Evolutionary conservation across 1,140 invertebrate species (phyloP), one percentile per base, ranked within the genome.

Genomic region (Drosophila hydei): DNA sequence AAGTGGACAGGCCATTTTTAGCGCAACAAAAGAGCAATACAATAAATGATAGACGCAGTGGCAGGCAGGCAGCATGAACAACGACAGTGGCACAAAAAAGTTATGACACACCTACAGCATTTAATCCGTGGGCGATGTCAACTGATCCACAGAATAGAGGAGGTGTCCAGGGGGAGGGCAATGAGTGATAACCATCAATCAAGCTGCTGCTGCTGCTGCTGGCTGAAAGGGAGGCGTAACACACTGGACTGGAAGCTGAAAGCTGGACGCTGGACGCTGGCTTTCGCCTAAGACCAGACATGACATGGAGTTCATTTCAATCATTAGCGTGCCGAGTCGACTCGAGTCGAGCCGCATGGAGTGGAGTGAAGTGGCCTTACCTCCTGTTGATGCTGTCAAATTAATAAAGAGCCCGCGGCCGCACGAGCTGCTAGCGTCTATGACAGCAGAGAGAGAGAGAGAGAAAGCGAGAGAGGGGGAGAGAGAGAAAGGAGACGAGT

Each of bases 171-270:
- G 12, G 12, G n/a, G n/a, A 25, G n/a, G 47, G 72, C 65, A 77
- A 50, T 87, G 81, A 87, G 83, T 81, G 85, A 87, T 89, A 89
- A 89, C 88, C 85, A 89, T 89, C 85, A 89, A 89, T 89, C 85
- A 89, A 87, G 81, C 83, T 74, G 70, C 50, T 21, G 38, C 11
- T 33, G 7, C 27, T 30, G 0, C 27, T 30, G 38, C 38, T 61
- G 56, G 62, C 72, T 77, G 72, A 77, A 64, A 62, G 70, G 77
- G 76, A 73, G 80, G 80, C 80, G 80, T 79, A 69, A 59, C 70
- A 45, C 51, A 56, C 36, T 38, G 58, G 72, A 38, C 38, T 16
- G 5, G 14, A 16, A 42, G 38, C 38, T 33, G 30, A 6, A 33
- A 33, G 30, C 30, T 42, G 38, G 14, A 42, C n/a, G 8, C 38